These are phyloP conservation scores for Sphecodes monilicornis DNA, from an alignment of 2,888 invertebrate genomes.

Conservation along the genomic window DNA sequence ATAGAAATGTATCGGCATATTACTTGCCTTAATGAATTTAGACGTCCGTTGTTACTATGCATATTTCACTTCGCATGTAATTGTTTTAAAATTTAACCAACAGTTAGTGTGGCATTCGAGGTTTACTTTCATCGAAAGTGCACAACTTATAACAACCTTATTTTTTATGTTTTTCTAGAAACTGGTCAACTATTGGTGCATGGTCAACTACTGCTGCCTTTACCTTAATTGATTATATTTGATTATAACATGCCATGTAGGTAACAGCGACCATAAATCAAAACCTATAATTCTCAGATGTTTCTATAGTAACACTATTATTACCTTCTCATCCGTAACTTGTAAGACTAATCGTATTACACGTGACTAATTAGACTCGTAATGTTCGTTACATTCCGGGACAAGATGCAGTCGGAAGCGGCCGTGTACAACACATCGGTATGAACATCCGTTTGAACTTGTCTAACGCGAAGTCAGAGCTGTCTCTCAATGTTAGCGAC, in stretches of 20 bases:
- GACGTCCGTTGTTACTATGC: too few species aligned
- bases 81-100: too few species aligned
- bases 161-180: too few species aligned
- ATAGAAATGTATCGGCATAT: too few species aligned
- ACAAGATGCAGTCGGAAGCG: neutral
- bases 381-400: conserved; percentile 13
- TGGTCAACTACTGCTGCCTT: too few species aligned
- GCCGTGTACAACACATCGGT: conserved; percentile 12
- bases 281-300: neutral
- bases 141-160: too few species aligned
- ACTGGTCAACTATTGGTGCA: too few species aligned
- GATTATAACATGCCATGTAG: too few species aligned
- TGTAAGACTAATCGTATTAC: neutral
- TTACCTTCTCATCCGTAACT: neutral
- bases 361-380: conserved; percentile 6
- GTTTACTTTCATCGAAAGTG: too few species aligned
- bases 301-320: neutral
- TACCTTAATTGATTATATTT: neutral
- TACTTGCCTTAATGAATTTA: too few species aligned
- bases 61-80: too few species aligned
- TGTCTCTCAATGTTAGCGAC: conserved; percentile 70
- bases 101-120: too few species aligned
- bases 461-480: conserved; percentile 69
- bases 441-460: conserved; percentile 47
- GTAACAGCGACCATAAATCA: neutral